Conservation (phyloP, 35 echinoderm and acorn worm genomes). For the Heliocidaris erythrogramma region DNA sequence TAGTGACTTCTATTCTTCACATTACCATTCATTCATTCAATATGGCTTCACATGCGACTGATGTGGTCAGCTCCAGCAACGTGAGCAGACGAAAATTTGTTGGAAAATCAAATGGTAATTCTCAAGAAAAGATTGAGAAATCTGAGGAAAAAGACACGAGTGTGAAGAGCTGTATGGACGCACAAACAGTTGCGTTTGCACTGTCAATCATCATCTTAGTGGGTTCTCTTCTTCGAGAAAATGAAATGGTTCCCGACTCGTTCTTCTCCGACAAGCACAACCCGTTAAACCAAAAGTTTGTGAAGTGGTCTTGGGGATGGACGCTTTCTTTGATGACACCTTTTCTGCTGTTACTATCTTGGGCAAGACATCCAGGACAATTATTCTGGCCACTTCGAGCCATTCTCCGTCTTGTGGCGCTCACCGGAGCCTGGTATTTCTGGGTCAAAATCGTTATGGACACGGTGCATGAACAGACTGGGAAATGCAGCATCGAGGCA, state of each 20-base stretch:
- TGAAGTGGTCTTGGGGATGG: constrained; percentile 87
- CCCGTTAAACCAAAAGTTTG: constrained; percentile 72
- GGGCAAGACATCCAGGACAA: constrained; percentile 50
- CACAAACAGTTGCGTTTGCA: not conserved
- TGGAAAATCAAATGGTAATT: not conserved
- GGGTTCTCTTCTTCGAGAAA: constrained; percentile 23
- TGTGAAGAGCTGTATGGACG: not conserved
- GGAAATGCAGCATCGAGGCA: constrained; percentile 53
- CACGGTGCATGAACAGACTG: constrained; percentile 63
- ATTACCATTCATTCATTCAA: not conserved
- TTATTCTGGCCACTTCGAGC: constrained; percentile 32
- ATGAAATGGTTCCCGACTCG: constrained; percentile 39
- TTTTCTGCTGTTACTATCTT: constrained; percentile 36
- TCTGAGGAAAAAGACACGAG: not conserved
- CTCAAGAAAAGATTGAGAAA: not conserved
- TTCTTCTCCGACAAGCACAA: constrained; percentile 74
- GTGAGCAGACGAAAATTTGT: constrained; percentile 14
- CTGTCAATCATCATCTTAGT: not conserved
- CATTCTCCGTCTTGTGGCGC: constrained; percentile 45
- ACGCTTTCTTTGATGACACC: constrained; percentile 68
- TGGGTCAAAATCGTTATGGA: constrained; percentile 72
- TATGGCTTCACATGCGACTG: not conserved
- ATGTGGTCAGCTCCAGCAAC: not conserved
- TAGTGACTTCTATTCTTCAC: not conserved
- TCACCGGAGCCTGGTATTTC: constrained; percentile 62